Evolutionary conservation across 2,888 invertebrate genomes (phyloP), one percentile per base, ranked within the genome.

Genomic region (Anoncus sp.): DNA sequence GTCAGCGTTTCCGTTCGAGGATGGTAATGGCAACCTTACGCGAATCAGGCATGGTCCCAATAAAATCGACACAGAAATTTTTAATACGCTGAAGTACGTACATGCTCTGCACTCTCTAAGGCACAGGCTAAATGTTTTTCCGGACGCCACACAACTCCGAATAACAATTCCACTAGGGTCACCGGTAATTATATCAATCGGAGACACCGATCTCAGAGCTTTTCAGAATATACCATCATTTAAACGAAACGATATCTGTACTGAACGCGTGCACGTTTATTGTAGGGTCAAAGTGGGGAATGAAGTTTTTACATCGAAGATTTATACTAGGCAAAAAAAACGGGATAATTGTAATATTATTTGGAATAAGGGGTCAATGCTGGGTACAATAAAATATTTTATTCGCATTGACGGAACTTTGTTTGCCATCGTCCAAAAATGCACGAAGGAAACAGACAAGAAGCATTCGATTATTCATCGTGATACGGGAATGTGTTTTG

Each of bases 281-380:
- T n/a, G n/a, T n/a, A n/a, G n/a, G n/a, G n/a, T n/a, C n/a, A n/a
- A n/a, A n/a, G n/a, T n/a, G 18, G 10, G 16, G 5, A 35, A 66
- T n/a, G 27, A 63, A 59, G 20, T 67, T 20, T 74, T 47, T 18
- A 75, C 78, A 3, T 75, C 75, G 2, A 35, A 53, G 24, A 47
- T 27, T 12, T 73, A 66, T 75, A 55, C 10, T 10, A 53, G 31
- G 63, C 60, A 79, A 70, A 74, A 14, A 69, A 65, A 38, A n/a
- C 51, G 66, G 57, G 49, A 59, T 5, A 79, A 76, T 59, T 60
- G 14, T 31, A 35, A n/a, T 40, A 49, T 74, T 4, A 47, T 10
- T 20, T 77, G 69, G 53, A 62, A 57, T 40, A 49, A 77, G 1
- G 51, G 24, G 27, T 53, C n/a, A 14, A 27, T 12, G 27, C 51